Conservation (phyloP, 2,797 vertebrate species). For the Anomalospiza imberbis region DNA sequence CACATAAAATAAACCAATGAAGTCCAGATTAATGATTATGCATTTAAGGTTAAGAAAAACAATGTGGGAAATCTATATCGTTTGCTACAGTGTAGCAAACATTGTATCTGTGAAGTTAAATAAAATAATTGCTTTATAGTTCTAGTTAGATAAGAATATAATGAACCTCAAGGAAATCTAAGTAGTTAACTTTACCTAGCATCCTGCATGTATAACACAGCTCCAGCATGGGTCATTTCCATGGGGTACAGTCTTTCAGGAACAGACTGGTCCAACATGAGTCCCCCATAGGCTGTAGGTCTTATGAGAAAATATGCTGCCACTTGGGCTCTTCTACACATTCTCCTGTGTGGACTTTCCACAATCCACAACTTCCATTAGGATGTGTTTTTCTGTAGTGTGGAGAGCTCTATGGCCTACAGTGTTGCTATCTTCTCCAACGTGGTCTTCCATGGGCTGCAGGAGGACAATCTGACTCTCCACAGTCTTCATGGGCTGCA, state of each 20-base stretch:
- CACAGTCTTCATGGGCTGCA: background rate
- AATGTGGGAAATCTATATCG: background rate
- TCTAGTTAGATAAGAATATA: background rate
- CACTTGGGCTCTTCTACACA: background rate
- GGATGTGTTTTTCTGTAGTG: background rate
- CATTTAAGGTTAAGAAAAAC: background rate
- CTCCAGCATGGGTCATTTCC: background rate
- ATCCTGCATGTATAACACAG: background rate
- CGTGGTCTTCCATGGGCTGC: background rate
- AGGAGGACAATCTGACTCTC: background rate
- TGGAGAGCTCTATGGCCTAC: accelerated
- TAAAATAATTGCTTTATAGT: background rate
- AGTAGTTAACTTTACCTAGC: background rate
- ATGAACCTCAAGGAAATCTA: background rate
- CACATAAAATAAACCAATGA: background rate
- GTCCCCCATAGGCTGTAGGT: background rate
- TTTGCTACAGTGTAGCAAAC: background rate
- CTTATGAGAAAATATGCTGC: background rate
- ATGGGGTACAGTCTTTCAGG: background rate
- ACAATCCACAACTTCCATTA: background rate
- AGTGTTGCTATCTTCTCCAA: background rate
- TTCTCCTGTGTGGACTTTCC: background rate
- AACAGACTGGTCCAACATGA: background rate
- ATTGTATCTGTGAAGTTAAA: background rate
- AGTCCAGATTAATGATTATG: background rate